A percentile compares a stretch with the other conserved stretches of the same genome.
Conservation (phyloP, 2,113 vertebrate genomes). For the Madoqua kirkii region DNA sequence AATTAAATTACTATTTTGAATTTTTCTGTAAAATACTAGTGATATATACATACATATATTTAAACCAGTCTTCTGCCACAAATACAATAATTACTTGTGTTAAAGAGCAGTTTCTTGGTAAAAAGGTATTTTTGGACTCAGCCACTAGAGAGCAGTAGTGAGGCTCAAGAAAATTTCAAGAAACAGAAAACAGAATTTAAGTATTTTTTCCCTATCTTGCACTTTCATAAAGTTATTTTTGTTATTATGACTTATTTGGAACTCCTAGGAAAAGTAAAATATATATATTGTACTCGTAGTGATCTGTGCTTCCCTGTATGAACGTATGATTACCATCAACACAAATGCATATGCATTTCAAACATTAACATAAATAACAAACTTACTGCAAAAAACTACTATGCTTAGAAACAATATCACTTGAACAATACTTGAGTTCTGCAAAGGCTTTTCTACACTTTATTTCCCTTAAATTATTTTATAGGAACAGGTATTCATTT, state of each 20-base stretch:
- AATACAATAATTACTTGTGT: neutral
- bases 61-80: conserved; percentile 5
- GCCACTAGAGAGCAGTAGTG: conserved; percentile 71
- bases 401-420: neutral
- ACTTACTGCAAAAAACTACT: neutral
- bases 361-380: conserved; percentile 7
- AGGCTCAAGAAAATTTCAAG: neutral
- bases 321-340: neutral
- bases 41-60: neutral
- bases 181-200: neutral
- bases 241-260: neutral
- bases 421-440: neutral
- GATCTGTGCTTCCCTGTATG: neutral
- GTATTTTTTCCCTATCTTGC: neutral
- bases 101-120: neutral
- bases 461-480: neutral
- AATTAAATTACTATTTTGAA: neutral
- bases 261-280: neutral
- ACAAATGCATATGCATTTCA: neutral
- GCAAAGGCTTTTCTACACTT: neutral
- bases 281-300: neutral
- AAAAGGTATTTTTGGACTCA: conserved; percentile 16
- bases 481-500: neutral
- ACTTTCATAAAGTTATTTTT: conserved; percentile 11
- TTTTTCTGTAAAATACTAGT: neutral